Base-by-base conservation (phyloP, 2,888 invertebrate genomes). In the Embidobia sp. region DNA sequence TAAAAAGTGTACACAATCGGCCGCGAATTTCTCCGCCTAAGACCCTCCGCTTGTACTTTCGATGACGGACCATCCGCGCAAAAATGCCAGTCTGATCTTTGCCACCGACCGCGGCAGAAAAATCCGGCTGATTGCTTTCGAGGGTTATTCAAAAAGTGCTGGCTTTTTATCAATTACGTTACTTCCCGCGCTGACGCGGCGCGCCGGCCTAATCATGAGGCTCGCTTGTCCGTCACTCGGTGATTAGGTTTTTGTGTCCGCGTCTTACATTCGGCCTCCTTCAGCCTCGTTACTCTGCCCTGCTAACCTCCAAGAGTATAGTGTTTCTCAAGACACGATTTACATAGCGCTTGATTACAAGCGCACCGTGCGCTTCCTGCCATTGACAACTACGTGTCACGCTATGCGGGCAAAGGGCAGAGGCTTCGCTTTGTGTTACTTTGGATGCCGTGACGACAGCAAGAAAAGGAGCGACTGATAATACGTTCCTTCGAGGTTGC, bases 261-360 rank as follows among this genome's bases (percentile, higher is more conserved):
- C 18, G 49, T n/a, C 6, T n/a, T n/a, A n/a, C n/a, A n/a, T n/a
- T n/a, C n/a, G n/a, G 29, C 8, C 10, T 55, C 42, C 26, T 59
- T 57, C 53, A 61, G 48, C 57, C 26, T 33, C 42, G 59, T 77
- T 57, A 49, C 46, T 44, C 10, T 72, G 72, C 46, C 63, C 77
- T 74, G 63, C 37, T 73, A 55, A 77, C 77, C 77, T 67, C 67
- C 44, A 61, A 69, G 22, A 6, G 26, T 61, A 73, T 57, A 46
- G 18, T 49, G 48, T 55, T 73, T 57, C 67, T 29, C 72, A 46
- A 44, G 72, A 19, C 72, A 61, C 53, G 67, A 69, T 57, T 77
- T 63, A 61, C 61, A 53, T 63, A 55, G 22, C 22, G 55, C 51
- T 51, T 64, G 66, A 66, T 70, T 70, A 31, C 44, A 61, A 51